A percentile compares a stretch with the other conserved stretches of the same genome.
Conservation (phyloP, 2,113 vertebrate species). For the Circaetus gallicus region DNA sequence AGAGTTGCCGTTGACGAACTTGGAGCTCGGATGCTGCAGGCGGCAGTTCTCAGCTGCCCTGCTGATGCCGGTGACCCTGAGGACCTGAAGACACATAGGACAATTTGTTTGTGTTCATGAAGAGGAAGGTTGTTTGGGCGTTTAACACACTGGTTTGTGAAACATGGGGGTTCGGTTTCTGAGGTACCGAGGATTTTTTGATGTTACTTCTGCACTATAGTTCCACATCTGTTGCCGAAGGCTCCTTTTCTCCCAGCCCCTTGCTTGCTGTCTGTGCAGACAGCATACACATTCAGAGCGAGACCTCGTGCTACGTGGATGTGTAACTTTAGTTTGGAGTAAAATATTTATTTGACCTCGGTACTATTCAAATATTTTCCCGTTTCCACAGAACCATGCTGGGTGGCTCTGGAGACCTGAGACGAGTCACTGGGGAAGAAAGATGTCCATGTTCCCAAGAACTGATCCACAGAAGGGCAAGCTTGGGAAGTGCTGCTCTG, state of each 20-base stretch:
- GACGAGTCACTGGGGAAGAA: background rate
- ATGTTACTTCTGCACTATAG: background rate
- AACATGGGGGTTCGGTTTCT: rapidly evolving
- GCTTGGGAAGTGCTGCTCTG: background rate
- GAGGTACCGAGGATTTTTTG: background rate
- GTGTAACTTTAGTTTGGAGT: background rate
- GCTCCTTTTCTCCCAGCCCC: background rate
- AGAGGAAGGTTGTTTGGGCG: background rate
- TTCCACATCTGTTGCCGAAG: background rate
- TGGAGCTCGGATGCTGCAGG: background rate
- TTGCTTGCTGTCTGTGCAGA: background rate
- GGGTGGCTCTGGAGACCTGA: background rate
- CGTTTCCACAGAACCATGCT: background rate
- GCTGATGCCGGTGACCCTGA: background rate
- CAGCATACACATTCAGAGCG: rapidly evolving
- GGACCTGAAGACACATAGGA: background rate
- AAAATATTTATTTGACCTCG: background rate
- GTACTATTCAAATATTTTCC: background rate
- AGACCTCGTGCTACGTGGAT: rapidly evolving
- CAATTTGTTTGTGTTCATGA: background rate
- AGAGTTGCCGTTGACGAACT: background rate
- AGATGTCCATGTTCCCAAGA: background rate
- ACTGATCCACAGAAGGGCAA: background rate
- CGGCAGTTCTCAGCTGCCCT: background rate
- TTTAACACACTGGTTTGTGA: background rate